Percentiles rank a stretch among this genome's conserved stretches.
phyloP scores from a whole-genome alignment of 64 coral and sea anemone genomes.

The Orbicella faveolata region DNA sequence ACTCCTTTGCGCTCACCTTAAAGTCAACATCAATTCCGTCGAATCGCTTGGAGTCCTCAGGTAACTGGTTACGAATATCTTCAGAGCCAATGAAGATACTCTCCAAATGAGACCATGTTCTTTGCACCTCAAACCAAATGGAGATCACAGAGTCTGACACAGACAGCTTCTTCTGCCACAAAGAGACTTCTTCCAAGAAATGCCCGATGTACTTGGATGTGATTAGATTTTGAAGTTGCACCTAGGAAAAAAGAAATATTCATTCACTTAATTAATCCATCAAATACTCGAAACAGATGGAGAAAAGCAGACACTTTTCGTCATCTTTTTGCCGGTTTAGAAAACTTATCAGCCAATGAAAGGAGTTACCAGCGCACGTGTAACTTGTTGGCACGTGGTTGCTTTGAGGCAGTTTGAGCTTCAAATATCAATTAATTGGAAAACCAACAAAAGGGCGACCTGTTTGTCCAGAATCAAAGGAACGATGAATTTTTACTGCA shows the following conservation, averaged over 20 bases:
- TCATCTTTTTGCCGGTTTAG: neutral
- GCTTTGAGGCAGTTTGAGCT: too few relatives aligned
- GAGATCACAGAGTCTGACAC: conserved; percentile 93
- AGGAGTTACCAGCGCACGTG: too few relatives aligned
- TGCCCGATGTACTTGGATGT: conserved; percentile 99
- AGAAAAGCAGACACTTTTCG: neutral
- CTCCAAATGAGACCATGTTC: conserved; percentile 99
- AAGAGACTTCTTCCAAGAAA: conserved; percentile 95
- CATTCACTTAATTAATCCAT: neutral
- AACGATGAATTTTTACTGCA: too few relatives aligned
- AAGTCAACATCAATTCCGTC: conserved; percentile 97
- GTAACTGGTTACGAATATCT: conserved; percentile 96
- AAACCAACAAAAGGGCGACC: too few relatives aligned
- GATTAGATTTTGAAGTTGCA: conserved; percentile 99
- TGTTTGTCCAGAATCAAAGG: too few relatives aligned
- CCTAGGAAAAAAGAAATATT: conserved; percentile 5
- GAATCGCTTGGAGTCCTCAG: conserved; percentile 96
- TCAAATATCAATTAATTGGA: too few relatives aligned
- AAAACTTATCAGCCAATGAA: neutral
- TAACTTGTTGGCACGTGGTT: too few relatives aligned
- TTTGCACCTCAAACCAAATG: conserved; percentile 99
- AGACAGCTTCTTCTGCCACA: conserved; percentile 99
- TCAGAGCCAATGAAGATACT: conserved; percentile 99
- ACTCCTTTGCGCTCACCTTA: conserved; percentile 48
- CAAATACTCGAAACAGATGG: neutral